Evolutionary conservation across 2,113 vertebrate genomes (phyloP), one percentile per base, ranked within the genome.

Genomic region (Paedocypris sp.): DNA sequence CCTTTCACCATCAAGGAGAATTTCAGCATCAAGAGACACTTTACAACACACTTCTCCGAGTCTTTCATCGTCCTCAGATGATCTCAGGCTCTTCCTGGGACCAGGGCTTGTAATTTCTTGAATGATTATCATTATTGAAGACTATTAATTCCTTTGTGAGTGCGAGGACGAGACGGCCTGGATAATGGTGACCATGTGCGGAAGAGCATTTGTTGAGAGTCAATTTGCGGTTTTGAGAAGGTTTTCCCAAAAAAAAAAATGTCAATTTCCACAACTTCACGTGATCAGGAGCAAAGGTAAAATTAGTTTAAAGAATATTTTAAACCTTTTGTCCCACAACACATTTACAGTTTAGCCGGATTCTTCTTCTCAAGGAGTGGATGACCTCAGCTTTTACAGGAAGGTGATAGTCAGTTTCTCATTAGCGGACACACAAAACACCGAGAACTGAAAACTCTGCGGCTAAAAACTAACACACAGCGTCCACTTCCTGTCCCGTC

Each of bases 371-470:
- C 11, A 15, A 20, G 32, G 19, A 22, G 13, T 13, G 15, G 2
- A 18, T 56, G 12, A 16, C 33, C 36, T 56, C 22, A 56, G 22
- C 23, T 41, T 13, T 41, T 50, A 60, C 43, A 39, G 28, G 33
- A 51, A 60, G 32, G 31, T 59, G 48, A 28, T 32, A 41, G 54
- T 53, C 43, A 56, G 28, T 29, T 60, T 36, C 35, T 65, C 49
- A 45, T 69, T 65, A 64, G 56, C 22, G 48, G 28, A 16, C 48
- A 49, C 47, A 61, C 53, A 56, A 32, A 56, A 49, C 16, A 11
- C 4, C 18, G 18, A 31, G 10, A 20, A 43, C 60, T 45, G 38
- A 46, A 36, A 59, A 29, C 41, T 5, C 4, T 2, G 5, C 25
- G 12, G 26, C 19, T 5, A 53, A 25, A 22, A 22, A 53, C 16